Percentiles rank a stretch among this genome's conserved stretches.
phyloP scores from a whole-genome alignment of 2,888 invertebrate species.

The Chrysolina haemoptera region DNA sequence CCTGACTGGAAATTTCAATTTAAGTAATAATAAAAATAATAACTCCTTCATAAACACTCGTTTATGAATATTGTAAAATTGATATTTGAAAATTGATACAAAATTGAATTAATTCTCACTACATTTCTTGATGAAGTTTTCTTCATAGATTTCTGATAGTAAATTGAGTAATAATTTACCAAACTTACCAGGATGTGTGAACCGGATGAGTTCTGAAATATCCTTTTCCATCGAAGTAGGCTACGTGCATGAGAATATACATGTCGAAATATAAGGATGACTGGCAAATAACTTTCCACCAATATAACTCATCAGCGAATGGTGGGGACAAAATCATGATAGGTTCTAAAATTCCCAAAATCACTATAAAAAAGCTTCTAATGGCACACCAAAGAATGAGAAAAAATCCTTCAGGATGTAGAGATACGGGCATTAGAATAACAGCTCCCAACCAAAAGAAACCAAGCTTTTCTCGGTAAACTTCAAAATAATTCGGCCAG shows the following conservation, averaged over 20 bases:
- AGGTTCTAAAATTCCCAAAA: constrained; percentile 26
- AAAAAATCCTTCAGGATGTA: constrained; percentile 59
- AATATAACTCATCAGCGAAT: constrained; percentile 33
- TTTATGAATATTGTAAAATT: too few relatives aligned
- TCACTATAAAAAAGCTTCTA: constrained; percentile 38
- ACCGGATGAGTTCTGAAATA: constrained; percentile 40
- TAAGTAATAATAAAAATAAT: too few relatives aligned
- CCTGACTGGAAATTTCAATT: too few relatives aligned
- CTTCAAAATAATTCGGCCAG: constrained; percentile 36
- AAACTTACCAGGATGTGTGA: constrained; percentile 44
- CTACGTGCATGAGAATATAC: constrained; percentile 44
- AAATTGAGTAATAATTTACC: background rate
- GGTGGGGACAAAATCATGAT: constrained; percentile 33
- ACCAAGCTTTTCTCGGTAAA: constrained; percentile 47
- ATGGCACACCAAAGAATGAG: constrained; percentile 56
- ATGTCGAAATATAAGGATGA: constrained; percentile 46
- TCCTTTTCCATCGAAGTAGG: constrained; percentile 40
- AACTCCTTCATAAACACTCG: too few relatives aligned
- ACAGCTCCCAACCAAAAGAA: constrained; percentile 55
- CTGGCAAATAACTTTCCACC: constrained; percentile 40
- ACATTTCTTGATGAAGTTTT: too few relatives aligned
- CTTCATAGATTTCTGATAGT: too few relatives aligned
- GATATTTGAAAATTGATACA: too few relatives aligned
- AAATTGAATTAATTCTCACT: too few relatives aligned
- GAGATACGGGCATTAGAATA: constrained; percentile 57